Conservation (phyloP, 2,888 invertebrate genomes). For the Xanthorhoe spadicearia region DNA sequence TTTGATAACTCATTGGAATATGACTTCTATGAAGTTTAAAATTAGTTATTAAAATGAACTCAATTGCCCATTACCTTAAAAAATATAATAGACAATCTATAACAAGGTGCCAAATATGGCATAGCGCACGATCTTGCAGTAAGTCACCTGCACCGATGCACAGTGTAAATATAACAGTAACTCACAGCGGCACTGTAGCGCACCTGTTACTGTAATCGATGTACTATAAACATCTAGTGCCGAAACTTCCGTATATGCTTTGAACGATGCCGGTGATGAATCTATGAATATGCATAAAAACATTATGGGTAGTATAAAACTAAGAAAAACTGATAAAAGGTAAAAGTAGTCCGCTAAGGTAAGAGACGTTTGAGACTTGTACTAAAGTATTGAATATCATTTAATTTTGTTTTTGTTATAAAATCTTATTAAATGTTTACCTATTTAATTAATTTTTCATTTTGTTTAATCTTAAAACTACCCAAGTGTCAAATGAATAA, state of each 20-base stretch:
- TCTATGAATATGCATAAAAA: neutral
- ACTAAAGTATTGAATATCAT: too few relatives aligned
- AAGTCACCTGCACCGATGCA: constrained; percentile 39
- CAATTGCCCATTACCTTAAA: neutral
- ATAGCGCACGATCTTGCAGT: constrained; percentile 35
- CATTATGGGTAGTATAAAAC: neutral
- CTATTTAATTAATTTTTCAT: too few relatives aligned
- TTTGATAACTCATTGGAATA: too few relatives aligned
- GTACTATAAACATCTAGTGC: constrained; percentile 54
- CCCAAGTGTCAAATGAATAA: too few relatives aligned
- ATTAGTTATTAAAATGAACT: neutral
- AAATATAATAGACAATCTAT: neutral
- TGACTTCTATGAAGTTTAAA: too few relatives aligned
- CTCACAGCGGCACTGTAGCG: constrained; percentile 69
- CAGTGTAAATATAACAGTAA: constrained; percentile 73
- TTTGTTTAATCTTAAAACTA: too few relatives aligned
- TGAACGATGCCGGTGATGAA: constrained; percentile 14
- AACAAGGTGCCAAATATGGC: constrained; percentile 9
- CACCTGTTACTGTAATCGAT: constrained; percentile 79
- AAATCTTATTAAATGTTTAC: too few relatives aligned
- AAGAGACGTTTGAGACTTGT: too few relatives aligned
- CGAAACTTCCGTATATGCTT: constrained; percentile 35
- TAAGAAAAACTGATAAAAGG: neutral
- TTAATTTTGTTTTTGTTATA: too few relatives aligned
- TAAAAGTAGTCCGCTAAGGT: neutral